Evolutionary conservation across 1,140 invertebrate genomes (phyloP).

Genomic region (Maconellicoccus hirsutus): DNA sequence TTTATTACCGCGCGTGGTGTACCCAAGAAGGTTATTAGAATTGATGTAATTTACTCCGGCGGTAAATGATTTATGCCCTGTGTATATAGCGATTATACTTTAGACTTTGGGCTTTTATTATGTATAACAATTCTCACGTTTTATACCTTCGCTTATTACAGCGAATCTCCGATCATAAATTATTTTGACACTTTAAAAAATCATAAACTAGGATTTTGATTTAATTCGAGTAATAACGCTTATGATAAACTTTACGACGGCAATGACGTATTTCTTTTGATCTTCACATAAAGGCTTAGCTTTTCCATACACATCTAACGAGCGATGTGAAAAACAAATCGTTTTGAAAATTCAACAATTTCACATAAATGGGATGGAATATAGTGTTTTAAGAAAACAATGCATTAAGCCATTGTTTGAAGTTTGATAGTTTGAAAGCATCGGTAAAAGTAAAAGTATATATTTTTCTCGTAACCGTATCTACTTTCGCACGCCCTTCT

Average conservation of each 20-base stretch:
- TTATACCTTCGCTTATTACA: not conserved
- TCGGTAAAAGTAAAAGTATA: not conserved
- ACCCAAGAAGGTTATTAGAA: not conserved
- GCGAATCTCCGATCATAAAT: not conserved
- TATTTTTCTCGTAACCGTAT: not conserved
- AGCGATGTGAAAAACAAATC: not conserved
- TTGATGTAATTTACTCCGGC: not conserved
- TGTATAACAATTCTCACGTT: not conserved
- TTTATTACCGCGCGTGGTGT: not conserved
- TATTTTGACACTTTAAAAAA: not conserved
- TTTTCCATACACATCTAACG: no score
- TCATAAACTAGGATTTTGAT: not conserved
- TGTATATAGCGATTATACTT: not conserved
- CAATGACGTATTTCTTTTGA: no score
- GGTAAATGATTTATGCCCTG: not conserved
- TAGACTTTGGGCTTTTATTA: not conserved
- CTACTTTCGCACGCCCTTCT: not conserved
- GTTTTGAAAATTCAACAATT: not conserved
- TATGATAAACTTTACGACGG: no score
- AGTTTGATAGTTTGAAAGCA: not conserved
- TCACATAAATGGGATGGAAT: not conserved
- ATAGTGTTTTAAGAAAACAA: not conserved
- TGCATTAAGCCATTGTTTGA: constrained; percentile 8
- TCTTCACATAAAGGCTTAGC: no score
- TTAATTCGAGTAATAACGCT: no score